phyloP scores from a whole-genome alignment of 2,113 vertebrate species.

The Cynocephalus volans region DNA sequence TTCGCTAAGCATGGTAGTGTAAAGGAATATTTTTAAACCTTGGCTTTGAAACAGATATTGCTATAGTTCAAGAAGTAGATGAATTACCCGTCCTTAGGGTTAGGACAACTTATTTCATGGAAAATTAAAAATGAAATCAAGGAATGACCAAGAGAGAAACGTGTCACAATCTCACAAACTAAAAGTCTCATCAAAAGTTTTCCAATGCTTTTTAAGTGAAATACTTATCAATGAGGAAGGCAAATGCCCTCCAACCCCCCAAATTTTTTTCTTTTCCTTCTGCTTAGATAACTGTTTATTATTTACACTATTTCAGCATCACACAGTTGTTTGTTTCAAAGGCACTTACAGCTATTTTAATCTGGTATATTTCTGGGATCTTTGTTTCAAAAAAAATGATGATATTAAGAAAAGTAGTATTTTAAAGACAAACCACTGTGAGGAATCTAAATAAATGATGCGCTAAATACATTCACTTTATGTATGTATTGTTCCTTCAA shows the following conservation, averaged over 20 bases:
- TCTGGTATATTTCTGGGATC: not conserved
- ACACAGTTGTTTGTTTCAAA: slow-evolving; percentile 28
- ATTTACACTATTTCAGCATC: not conserved
- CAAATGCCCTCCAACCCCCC: not conserved
- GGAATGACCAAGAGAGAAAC: not conserved
- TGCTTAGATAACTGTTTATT: slow-evolving; percentile 43
- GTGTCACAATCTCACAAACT: not conserved
- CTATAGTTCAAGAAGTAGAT: slow-evolving; percentile 20
- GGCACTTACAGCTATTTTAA: slow-evolving; percentile 23
- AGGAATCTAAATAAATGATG: slow-evolving; percentile 1
- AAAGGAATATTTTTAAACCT: slow-evolving; percentile 69
- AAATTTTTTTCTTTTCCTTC: not conserved
- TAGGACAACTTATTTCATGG: slow-evolving; percentile 55
- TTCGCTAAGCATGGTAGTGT: slow-evolving; percentile 46
- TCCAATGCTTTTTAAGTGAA: not conserved
- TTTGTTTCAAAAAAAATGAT: slow-evolving; percentile 24
- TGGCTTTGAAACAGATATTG: slow-evolving; percentile 66
- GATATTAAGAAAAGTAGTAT: not conserved
- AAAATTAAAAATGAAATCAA: not conserved
- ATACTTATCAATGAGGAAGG: not conserved
- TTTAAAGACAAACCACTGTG: not conserved
- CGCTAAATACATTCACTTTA: not conserved
- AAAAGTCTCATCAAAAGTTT: slow-evolving; percentile 11
- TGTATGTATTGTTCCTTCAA: not conserved
- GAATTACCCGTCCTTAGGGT: not conserved